Percentiles rank a stretch among this genome's conserved stretches.
phyloP scores from a whole-genome alignment of 1,140 invertebrate species.

The Conopomorpha cramerella region DNA sequence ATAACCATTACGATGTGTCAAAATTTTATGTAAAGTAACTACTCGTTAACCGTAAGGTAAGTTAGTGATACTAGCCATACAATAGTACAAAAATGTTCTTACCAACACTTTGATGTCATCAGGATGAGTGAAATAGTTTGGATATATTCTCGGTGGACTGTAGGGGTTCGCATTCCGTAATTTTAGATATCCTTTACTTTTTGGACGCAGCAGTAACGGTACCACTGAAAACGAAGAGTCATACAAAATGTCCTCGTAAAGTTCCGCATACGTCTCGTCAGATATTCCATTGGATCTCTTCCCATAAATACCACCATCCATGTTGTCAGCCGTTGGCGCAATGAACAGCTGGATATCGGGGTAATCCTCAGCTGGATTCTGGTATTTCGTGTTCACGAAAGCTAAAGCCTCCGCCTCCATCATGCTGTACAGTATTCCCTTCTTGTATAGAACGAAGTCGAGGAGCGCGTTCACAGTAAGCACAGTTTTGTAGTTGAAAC shows the following conservation, averaged over 20 bases:
- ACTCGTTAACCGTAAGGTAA: slow-evolving; percentile 4
- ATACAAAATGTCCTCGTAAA: slow-evolving; percentile 71
- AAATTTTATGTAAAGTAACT: slow-evolving; percentile 1
- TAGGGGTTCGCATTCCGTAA: slow-evolving; percentile 69
- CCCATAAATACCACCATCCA: slow-evolving; percentile 75
- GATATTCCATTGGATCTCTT: slow-evolving; percentile 69
- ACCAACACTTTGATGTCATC: slow-evolving; percentile 72
- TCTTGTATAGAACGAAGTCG: slow-evolving; percentile 60
- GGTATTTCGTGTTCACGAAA: slow-evolving; percentile 76
- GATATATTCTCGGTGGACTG: slow-evolving; percentile 76
- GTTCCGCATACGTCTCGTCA: slow-evolving; percentile 66
- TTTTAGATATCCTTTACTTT: slow-evolving; percentile 71
- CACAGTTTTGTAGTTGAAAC: slow-evolving; percentile 64
- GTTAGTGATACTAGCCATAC: no score
- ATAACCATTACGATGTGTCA: no score
- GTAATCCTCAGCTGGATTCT: slow-evolving; percentile 66
- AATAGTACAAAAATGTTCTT: slow-evolving; percentile 15
- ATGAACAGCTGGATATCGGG: slow-evolving; percentile 82
- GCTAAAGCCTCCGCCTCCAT: slow-evolving; percentile 76
- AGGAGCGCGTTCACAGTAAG: slow-evolving; percentile 57
- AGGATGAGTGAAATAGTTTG: slow-evolving; percentile 77
- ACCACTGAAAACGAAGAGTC: slow-evolving; percentile 69
- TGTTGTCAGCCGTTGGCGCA: slow-evolving; percentile 69
- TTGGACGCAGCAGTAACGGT: slow-evolving; percentile 71
- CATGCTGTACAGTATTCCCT: slow-evolving; percentile 68